Percentiles rank a stretch among this genome's conserved stretches.
Conservation (phyloP, 2,797 vertebrate genomes). For the Phyllotis vaccarum region DNA sequence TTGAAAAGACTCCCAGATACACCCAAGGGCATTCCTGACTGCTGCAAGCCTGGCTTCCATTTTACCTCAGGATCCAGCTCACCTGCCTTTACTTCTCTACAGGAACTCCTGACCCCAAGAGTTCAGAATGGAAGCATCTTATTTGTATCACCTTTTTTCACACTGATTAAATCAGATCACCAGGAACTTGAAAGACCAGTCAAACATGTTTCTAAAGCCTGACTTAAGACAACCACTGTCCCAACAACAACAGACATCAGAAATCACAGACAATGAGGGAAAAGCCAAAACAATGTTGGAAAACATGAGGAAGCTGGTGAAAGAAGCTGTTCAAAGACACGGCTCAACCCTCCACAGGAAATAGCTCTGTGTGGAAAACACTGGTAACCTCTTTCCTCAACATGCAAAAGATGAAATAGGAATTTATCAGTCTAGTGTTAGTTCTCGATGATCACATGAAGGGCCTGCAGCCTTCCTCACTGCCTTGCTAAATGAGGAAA, state of each 20-base stretch:
- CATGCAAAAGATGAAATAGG: constrained; percentile 91
- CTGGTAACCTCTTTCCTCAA: constrained; percentile 90
- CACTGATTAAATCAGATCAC: background rate
- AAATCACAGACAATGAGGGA: constrained; percentile 83
- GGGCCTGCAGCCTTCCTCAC: constrained; percentile 19
- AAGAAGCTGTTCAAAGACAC: constrained; percentile 89
- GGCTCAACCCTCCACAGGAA: constrained; percentile 89
- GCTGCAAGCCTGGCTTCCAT: constrained; percentile 98
- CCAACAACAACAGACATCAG: background rate
- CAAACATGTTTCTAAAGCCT: background rate
- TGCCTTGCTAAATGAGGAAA: constrained; percentile 29
- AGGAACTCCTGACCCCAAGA: constrained; percentile 95
- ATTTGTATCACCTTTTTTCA: background rate
- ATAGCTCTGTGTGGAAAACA: constrained; percentile 85
- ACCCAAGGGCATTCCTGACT: constrained; percentile 96
- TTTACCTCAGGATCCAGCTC: constrained; percentile 90
- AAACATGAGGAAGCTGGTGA: constrained; percentile 91
- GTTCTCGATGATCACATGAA: constrained; percentile 35
- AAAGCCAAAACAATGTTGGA: constrained; percentile 90
- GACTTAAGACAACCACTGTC: background rate
- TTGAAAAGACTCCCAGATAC: constrained; percentile 97
- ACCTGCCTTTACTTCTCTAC: constrained; percentile 96
- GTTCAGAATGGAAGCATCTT: constrained; percentile 83
- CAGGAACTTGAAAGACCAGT: background rate
- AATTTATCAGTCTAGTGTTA: constrained; percentile 85